phyloP scores from a whole-genome alignment of 2,888 invertebrate species.

The Melinaea marsaeus region DNA sequence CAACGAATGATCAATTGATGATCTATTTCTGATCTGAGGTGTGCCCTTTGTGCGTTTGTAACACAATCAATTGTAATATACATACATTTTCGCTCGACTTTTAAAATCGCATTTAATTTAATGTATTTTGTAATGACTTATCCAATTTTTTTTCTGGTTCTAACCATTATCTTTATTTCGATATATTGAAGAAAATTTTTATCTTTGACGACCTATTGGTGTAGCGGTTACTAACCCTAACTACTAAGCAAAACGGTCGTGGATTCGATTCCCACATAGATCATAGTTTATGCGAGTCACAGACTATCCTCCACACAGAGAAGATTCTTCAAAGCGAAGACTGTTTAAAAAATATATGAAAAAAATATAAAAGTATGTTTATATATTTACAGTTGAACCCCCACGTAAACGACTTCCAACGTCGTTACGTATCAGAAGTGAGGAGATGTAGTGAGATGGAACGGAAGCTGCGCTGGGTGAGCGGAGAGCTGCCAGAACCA shows the following conservation, averaged over 20 bases:
- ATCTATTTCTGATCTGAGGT: slow-evolving; percentile 35
- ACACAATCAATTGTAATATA: slow-evolving; percentile 1
- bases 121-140: background rate
- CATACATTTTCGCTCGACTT: background rate
- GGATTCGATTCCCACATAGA: too few relatives aligned
- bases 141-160: too few relatives aligned
- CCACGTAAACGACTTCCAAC: slow-evolving; percentile 71
- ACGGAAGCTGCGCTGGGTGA: slow-evolving; percentile 67
- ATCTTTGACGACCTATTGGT: too few relatives aligned
- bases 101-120: background rate
- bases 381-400: slow-evolving; percentile 58
- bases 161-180: too few relatives aligned
- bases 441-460: slow-evolving; percentile 73
- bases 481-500: slow-evolving; percentile 63
- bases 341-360: too few relatives aligned
- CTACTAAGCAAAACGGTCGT: too few relatives aligned
- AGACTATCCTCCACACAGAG: too few relatives aligned
- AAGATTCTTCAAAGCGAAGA: too few relatives aligned
- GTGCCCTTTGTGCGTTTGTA: slow-evolving; percentile 23
- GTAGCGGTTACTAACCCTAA: too few relatives aligned
- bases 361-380: background rate
- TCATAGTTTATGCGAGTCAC: too few relatives aligned
- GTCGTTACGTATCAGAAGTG: slow-evolving; percentile 70
- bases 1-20: slow-evolving; percentile 33
- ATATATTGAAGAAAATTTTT: too few relatives aligned